Percentiles rank a stretch among this genome's conserved stretches.
These are phyloP conservation scores for Drosophila parabipectinata DNA, from an alignment of 1,140 invertebrate genomes.

Conservation along the genomic window DNA sequence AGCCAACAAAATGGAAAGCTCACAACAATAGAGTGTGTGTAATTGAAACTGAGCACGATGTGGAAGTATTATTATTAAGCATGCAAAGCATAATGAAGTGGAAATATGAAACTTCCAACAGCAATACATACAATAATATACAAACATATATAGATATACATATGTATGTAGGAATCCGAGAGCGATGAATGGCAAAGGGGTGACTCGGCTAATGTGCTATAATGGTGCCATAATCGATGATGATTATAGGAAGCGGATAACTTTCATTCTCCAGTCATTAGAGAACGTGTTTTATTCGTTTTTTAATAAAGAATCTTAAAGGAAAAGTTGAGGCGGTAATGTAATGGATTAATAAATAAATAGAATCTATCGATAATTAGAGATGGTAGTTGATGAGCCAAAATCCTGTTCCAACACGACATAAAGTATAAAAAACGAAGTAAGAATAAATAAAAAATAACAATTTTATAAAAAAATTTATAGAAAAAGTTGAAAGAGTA, in stretches of 20 bases:
- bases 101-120: constrained; percentile 70
- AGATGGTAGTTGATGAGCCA: too few species aligned
- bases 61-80: constrained; percentile 82
- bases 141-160: too few species aligned
- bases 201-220: constrained; percentile 59
- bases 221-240: constrained; percentile 56
- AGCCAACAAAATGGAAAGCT: constrained; percentile 77
- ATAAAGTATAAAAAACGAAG: too few species aligned
- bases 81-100: constrained; percentile 81
- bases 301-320: constrained; percentile 13
- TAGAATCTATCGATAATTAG: too few species aligned
- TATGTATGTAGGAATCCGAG: too few species aligned
- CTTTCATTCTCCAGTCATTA: constrained; percentile 32
- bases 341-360: too few species aligned
- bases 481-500: too few species aligned
- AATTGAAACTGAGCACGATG: constrained; percentile 81
- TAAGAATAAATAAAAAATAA: too few species aligned
- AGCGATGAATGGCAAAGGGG: constrained; percentile 18
- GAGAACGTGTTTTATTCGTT: constrained; percentile 33
- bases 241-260: constrained; percentile 50
- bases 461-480: too few species aligned
- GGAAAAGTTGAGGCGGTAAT: neutral
- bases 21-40: constrained; percentile 53
- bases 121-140: constrained; percentile 11
- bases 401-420: too few species aligned